Conservation (phyloP, 2,113 vertebrate genomes). For the Odocoileus virginianus region DNA sequence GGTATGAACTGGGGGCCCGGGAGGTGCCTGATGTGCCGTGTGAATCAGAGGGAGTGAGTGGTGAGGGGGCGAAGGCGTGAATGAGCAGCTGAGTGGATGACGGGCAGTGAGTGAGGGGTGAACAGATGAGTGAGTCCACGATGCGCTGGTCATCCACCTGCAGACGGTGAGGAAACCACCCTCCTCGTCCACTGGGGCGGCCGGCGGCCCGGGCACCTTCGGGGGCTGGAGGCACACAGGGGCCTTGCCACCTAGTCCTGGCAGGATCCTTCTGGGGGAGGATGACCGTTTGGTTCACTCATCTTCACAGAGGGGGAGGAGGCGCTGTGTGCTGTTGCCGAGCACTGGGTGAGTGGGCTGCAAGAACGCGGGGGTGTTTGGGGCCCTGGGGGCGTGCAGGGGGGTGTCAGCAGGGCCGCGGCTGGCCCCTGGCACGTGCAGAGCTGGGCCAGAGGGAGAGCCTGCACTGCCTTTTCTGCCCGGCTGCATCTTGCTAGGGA, state of each 20-base stretch:
- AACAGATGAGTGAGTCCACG: accelerated
- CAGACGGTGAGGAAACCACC: not conserved
- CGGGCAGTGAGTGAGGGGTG: not conserved
- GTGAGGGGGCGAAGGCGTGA: accelerated
- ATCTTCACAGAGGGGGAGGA: not conserved
- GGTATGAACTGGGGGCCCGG: accelerated
- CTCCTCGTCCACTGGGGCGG: accelerated
- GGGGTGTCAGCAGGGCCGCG: accelerated
- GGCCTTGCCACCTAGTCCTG: not conserved
- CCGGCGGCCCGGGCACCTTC: accelerated
- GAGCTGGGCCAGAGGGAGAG: not conserved
- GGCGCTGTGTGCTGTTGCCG: accelerated
- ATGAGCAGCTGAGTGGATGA: not conserved
- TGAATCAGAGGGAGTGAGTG: not conserved
- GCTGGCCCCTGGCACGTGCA: not conserved
- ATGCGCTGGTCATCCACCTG: accelerated
- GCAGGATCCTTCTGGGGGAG: too few species aligned
- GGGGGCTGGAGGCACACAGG: accelerated
- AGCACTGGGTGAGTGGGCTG: not conserved
- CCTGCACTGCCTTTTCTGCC: accelerated
- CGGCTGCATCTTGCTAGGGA: not conserved
- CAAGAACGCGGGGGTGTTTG: accelerated
- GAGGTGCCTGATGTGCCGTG: accelerated
- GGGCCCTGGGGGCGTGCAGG: too few species aligned
- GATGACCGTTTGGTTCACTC: accelerated